phyloP scores from a whole-genome alignment of 1,140 invertebrate species.

The Plectus sambesii region DNA sequence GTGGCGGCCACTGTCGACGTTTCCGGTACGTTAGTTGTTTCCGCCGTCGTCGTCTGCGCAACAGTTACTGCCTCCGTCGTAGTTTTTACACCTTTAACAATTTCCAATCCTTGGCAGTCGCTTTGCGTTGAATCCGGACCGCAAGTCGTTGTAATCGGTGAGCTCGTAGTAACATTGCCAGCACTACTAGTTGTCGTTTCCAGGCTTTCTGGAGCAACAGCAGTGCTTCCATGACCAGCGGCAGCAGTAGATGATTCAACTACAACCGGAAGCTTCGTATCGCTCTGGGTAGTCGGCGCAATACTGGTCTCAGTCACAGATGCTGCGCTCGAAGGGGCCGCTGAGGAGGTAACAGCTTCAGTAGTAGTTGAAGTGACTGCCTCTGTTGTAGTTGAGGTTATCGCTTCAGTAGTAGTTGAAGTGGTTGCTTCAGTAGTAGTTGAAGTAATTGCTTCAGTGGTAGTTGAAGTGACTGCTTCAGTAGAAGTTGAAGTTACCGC shows the following conservation, averaged over 20 bases:
- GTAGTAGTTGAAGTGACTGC: constrained; percentile 1
- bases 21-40: not conserved
- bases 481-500: constrained; percentile 6
- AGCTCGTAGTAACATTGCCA: too few species aligned
- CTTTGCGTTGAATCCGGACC: too few species aligned
- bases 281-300: too few species aligned
- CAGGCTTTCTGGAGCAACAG: too few species aligned
- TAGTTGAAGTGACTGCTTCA: not conserved
- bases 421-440: not conserved
- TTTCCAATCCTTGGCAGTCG: too few species aligned
- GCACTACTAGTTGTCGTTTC: too few species aligned
- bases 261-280: too few species aligned
- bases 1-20: not conserved
- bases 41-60: too few species aligned
- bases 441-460: not conserved
- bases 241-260: too few species aligned
- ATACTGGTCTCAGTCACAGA: not conserved
- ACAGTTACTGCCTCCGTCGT: too few species aligned
- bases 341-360: not conserved
- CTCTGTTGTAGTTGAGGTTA: not conserved
- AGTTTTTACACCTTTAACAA: too few species aligned
- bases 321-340: not conserved
- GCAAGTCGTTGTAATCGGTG: not conserved
- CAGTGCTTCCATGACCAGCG: too few species aligned
- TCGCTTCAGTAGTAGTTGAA: not conserved